Conservation (phyloP, 2,888 invertebrate genomes). For the Dione juno region DNA sequence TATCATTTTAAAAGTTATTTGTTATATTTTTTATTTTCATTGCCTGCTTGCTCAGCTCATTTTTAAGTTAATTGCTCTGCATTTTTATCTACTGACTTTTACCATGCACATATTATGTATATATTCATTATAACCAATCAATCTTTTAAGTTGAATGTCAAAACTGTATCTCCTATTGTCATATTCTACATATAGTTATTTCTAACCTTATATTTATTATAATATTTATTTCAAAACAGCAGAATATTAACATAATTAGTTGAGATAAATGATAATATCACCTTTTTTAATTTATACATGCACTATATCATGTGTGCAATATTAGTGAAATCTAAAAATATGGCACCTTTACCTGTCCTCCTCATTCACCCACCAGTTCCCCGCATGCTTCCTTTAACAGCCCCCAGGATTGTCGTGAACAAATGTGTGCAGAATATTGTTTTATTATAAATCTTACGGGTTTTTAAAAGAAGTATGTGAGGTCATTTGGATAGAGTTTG, state of each 20-base stretch:
- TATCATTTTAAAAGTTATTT: not conserved
- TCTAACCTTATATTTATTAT: slow-evolving; percentile 6
- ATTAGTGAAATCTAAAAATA: slow-evolving; percentile 28
- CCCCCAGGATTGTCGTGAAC: slow-evolving; percentile 61
- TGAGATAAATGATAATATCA: slow-evolving; percentile 10
- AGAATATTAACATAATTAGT: not conserved
- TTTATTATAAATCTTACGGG: slow-evolving; percentile 63
- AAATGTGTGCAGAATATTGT: slow-evolving; percentile 82
- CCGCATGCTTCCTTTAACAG: slow-evolving; percentile 83
- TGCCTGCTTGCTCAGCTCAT: slow-evolving; percentile 54
- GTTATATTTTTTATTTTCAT: slow-evolving; percentile 42
- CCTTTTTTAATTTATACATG: slow-evolving; percentile 29
- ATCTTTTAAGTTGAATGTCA: slow-evolving; percentile 40
- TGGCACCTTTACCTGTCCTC: slow-evolving; percentile 50
- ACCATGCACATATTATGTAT: slow-evolving; percentile 55
- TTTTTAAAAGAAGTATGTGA: slow-evolving; percentile 82
- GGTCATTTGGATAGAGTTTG: slow-evolving; percentile 53
- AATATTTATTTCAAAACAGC: slow-evolving; percentile 10
- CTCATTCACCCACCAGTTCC: slow-evolving; percentile 55
- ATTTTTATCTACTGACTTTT: slow-evolving; percentile 72
- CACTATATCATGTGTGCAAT: slow-evolving; percentile 43
- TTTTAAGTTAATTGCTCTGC: slow-evolving; percentile 73
- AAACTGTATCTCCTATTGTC: slow-evolving; percentile 41
- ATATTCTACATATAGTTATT: slow-evolving; percentile 10
- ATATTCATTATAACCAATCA: slow-evolving; percentile 49